Percentiles rank a stretch among this genome's conserved stretches.
Evolutionary conservation across 2,888 invertebrate species (phyloP).

Genomic region (Phyto melanocephala): DNA sequence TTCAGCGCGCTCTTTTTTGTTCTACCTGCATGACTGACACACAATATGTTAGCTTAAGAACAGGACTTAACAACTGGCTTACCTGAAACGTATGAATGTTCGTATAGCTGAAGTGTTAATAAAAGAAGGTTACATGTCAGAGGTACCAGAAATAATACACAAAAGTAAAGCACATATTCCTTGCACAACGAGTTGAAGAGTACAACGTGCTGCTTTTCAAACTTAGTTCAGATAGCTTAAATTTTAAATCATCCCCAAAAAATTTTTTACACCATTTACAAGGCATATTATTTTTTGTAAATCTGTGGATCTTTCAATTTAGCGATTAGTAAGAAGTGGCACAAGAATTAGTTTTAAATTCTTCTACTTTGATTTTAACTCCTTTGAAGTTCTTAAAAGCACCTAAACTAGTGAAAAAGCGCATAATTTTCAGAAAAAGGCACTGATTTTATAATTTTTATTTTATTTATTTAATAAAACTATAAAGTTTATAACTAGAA

Average conservation of each 20-base stretch:
- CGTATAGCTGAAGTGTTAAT: slow-evolving; percentile 1
- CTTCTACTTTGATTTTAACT: too few species aligned
- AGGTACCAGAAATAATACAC: not conserved
- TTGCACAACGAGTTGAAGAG: not conserved
- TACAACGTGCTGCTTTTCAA: not conserved
- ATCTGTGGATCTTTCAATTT: too few species aligned
- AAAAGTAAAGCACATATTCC: not conserved
- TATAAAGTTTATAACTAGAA: too few species aligned
- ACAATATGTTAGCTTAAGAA: slow-evolving; percentile 50
- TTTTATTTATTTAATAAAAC: too few species aligned
- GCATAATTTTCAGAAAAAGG: too few species aligned
- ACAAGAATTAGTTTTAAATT: too few species aligned
- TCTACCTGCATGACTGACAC: slow-evolving; percentile 28
- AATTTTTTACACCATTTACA: not conserved
- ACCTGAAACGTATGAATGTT: slow-evolving; percentile 40
- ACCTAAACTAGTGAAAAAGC: too few species aligned
- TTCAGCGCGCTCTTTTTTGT: slow-evolving; percentile 23
- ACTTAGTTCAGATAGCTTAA: not conserved
- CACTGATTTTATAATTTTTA: too few species aligned
- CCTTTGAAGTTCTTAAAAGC: too few species aligned
- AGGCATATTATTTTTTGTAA: not conserved
- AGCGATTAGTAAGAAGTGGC: too few species aligned
- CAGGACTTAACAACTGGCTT: slow-evolving; percentile 53
- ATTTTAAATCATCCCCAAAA: not conserved
- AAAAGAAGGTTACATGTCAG: not conserved